Evolutionary conservation across 2,888 invertebrate species (phyloP), one percentile per base, ranked within the genome.

Genomic region (Polyploca ridens): DNA sequence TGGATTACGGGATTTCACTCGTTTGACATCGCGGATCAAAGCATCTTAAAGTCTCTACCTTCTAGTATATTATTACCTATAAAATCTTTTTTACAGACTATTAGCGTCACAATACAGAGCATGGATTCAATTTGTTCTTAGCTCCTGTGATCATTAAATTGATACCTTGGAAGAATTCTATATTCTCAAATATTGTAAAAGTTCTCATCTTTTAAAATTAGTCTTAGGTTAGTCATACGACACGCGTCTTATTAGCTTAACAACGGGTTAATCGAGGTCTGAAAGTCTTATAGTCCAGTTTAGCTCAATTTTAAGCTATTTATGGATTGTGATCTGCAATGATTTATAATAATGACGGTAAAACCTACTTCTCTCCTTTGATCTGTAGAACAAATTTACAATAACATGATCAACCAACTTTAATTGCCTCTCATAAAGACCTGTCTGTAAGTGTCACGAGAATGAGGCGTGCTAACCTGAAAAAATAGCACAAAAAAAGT

Each of bases 1-100:
- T 67, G 74, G 77, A 74, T 66, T 69, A 66, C 69, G 69, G 54
- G 68, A 19, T 54, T 73, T 75, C 62, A 58, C 58, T 69, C 73
- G 76, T 78, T 82, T 82, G 82, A 82, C 83, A 80, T 66, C 65
- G 68, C 13, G 67, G 75, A 80, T 83, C 78, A 77, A 74, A 76
- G 66, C 54, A 41, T 10, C 27, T 27, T 27, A 1, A 10, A 10
- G 46, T 46, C 46, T 46, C 46, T 19, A 54, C 54, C 19, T 54
- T 54, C 3, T 54, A 3, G 19, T 54, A 54, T 19, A 54, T 54
- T 54, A 54, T 54, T 54, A 54, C 10, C 19, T 54, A 10, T 19
- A 54, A 19, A 54, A 19, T 54, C 5, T 7, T 19, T 54, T 19
- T 54, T 10, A 54, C 54, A 19, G 19, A 10, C 54, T 19, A 54